A percentile compares a stretch with the other conserved stretches of the same genome.
phyloP scores from a whole-genome alignment of 2,797 vertebrate species.

The Gouania willdenowi region DNA sequence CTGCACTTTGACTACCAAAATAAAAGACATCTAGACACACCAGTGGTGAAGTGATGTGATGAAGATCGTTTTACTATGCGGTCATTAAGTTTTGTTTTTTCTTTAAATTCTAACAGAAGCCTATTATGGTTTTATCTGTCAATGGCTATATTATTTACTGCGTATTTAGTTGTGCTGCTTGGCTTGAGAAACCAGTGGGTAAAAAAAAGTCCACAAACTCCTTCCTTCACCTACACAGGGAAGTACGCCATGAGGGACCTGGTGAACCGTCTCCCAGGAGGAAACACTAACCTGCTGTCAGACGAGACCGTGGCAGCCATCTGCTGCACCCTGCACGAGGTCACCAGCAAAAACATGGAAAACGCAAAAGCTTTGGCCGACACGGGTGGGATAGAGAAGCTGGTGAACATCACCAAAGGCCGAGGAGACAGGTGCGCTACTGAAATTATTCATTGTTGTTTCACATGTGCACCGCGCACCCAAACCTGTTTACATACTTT shows the following conservation, averaged over 20 bases:
- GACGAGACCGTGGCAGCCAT: slow-evolving; percentile 94
- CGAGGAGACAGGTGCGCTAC: slow-evolving; percentile 88
- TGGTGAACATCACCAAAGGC: slow-evolving; percentile 96
- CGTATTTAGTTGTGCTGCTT: too few relatives aligned
- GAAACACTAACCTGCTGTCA: slow-evolving; percentile 82
- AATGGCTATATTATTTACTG: too few relatives aligned
- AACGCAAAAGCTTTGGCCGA: slow-evolving; percentile 95
- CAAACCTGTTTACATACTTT: neutral
- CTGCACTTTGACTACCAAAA: too few relatives aligned
- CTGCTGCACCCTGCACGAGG: slow-evolving; percentile 96
- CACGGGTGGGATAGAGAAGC: slow-evolving; percentile 93
- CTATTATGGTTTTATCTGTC: too few relatives aligned
- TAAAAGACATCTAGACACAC: too few relatives aligned
- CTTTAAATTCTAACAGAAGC: too few relatives aligned
- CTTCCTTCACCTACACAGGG: slow-evolving; percentile 48
- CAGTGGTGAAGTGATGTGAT: too few relatives aligned
- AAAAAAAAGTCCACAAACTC: too few relatives aligned
- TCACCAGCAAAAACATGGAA: slow-evolving; percentile 98
- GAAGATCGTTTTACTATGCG: too few relatives aligned
- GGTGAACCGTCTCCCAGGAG: slow-evolving; percentile 92
- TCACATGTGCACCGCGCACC: neutral
- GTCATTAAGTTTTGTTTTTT: too few relatives aligned
- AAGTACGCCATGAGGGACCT: slow-evolving; percentile 94
- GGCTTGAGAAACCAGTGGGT: too few relatives aligned
- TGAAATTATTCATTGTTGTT: slow-evolving; percentile 4